Conservation (phyloP, 2,113 vertebrate genomes). For the Suncus etruscus region DNA sequence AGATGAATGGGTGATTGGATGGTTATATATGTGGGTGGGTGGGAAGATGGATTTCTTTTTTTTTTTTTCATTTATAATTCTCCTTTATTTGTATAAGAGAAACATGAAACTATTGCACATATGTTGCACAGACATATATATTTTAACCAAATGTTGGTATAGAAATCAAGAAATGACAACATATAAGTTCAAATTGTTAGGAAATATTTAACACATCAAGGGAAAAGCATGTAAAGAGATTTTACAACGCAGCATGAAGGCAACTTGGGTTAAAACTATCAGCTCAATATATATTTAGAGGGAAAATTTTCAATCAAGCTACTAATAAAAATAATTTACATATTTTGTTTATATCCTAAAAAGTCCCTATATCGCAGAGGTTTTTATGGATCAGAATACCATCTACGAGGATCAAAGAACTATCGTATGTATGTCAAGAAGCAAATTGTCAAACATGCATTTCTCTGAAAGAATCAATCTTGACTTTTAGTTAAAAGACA, state of each 20-base stretch:
- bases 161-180: slow-evolving; percentile 70
- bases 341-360: slow-evolving; percentile 28
- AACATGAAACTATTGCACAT: slow-evolving; percentile 76
- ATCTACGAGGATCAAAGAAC: not conserved
- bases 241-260: slow-evolving; percentile 82
- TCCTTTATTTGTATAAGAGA: slow-evolving; percentile 64
- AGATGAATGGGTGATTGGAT: no score
- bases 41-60: no score
- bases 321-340: slow-evolving; percentile 60
- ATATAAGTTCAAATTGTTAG: slow-evolving; percentile 60
- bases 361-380: not conserved
- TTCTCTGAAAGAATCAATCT: slow-evolving; percentile 20
- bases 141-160: slow-evolving; percentile 57
- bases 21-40: no score
- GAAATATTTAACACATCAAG: slow-evolving; percentile 70
- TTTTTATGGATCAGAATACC: not conserved
- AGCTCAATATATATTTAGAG: slow-evolving; percentile 56
- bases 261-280: slow-evolving; percentile 74
- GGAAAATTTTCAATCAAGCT: slow-evolving; percentile 56
- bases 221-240: slow-evolving; percentile 71
- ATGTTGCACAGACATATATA: slow-evolving; percentile 38
- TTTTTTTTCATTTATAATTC: slow-evolving; percentile 73
- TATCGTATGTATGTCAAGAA: slow-evolving; percentile 43
- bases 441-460: slow-evolving; percentile 42
- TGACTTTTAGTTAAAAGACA: slow-evolving; percentile 62